Evolutionary conservation across 2,113 vertebrate genomes (phyloP).

Genomic region (Hippolais icterina): DNA sequence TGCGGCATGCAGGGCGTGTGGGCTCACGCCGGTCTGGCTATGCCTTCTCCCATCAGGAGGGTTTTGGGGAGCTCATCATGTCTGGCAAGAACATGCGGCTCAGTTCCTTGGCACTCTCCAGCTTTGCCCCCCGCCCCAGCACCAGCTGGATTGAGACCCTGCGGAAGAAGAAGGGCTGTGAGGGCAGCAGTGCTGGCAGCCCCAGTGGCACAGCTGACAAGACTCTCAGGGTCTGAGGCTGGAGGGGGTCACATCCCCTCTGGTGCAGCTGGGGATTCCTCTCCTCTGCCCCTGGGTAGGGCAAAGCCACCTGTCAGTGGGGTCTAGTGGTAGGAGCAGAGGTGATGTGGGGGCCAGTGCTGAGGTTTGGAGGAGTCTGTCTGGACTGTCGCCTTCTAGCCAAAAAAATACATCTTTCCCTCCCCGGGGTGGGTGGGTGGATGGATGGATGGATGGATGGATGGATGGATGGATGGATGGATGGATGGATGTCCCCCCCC

Average conservation of each 20-base stretch:
- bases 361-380: not conserved
- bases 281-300: not conserved
- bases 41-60: slow-evolving; percentile 93
- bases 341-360: not conserved
- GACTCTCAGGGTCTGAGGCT: slow-evolving; percentile 56
- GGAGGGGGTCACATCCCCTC: not conserved
- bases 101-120: slow-evolving; percentile 84
- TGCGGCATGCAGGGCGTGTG: slow-evolving; percentile 71
- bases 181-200: slow-evolving; percentile 15
- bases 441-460: not conserved
- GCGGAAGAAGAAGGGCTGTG: slow-evolving; percentile 79
- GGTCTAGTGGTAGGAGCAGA: not conserved
- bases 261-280: fast-evolving
- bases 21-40: slow-evolving; percentile 88
- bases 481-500: no score
- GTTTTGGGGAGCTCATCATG: slow-evolving; percentile 93
- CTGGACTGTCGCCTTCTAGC: not conserved
- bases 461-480: no score
- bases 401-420: not conserved
- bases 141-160: slow-evolving; percentile 90
- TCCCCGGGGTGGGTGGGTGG: fast-evolving
- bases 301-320: not conserved
- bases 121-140: slow-evolving; percentile 82
- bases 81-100: slow-evolving; percentile 95
- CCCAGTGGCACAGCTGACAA: not conserved